Evolutionary conservation across 37 sponge, comb jelly and placozoan species (phyloP), one percentile per base, ranked within the genome.

Genomic region (Diacarnus erythraeanus): DNA sequence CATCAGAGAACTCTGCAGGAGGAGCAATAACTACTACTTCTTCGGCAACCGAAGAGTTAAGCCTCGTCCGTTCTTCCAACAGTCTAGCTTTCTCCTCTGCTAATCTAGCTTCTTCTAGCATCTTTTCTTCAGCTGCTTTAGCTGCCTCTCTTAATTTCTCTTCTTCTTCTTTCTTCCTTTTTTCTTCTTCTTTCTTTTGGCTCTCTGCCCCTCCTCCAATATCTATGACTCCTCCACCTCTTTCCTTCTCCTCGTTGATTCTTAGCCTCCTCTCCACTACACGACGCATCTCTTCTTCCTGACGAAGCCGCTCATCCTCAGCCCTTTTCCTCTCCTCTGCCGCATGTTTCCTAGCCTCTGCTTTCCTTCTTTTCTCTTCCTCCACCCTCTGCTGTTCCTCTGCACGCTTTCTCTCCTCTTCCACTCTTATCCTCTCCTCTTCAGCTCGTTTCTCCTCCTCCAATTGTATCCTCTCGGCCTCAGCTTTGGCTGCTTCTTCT

Each of bases 331-430:
- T 5, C 35, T 36, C 74, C 35, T 61, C 69, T 27, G 34, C 75
- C 23, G 63, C 74, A 31, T 47, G 27, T 31, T 74, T 54, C 74
- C 47, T 54, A 18, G 51, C 74, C 54, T 54, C 74, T 47, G 56
- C 74, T 5, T n/a, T 44, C n/a, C 74, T 43, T 34, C 42, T 54
- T 30, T 54, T 73, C 74, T 43, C 74, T 31, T 73, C 74, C 56
- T 43, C 74, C 1, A 15, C 29, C 74, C 29, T 44, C 74, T 30
- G 27, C 66, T 65, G 34, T 5, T 30, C 31, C 66, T 65, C 66
- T 5, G 33, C 30, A 5, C 34, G 31, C 34, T 3, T 26, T 65
- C 66, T 25, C 35, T 65, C 66, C 66, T 65, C 34, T 30, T 65
- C 66, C 9, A 2, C 66, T 35, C 31, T 25, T 30, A 31, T 17